Percentiles rank a stretch among this genome's conserved stretches.
phyloP scores from a whole-genome alignment of 2,888 invertebrate genomes.

The Patella ulyssiponensis region DNA sequence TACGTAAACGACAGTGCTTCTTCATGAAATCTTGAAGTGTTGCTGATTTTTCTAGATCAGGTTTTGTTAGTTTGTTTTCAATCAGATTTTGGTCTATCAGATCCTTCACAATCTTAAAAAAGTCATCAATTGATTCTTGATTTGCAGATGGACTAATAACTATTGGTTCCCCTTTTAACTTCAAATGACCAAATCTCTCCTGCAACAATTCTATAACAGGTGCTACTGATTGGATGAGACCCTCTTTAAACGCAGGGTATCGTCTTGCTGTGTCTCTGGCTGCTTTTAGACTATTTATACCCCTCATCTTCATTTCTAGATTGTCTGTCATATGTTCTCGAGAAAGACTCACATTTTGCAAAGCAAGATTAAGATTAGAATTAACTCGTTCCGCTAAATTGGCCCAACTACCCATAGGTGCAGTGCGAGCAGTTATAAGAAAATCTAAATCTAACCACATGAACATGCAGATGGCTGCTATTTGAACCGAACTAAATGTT shows the following conservation, averaged over 20 bases:
- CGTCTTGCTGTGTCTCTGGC: background rate
- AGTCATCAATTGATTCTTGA: background rate
- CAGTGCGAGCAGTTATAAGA: background rate
- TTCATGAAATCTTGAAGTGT: too few species aligned
- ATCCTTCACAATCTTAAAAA: background rate
- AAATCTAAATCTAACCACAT: background rate
- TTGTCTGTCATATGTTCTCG: background rate
- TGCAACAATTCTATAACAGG: background rate
- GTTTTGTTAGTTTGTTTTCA: constrained; percentile 1
- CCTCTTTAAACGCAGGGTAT: background rate
- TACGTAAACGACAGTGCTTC: too few species aligned
- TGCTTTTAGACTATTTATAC: background rate
- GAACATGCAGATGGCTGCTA: background rate
- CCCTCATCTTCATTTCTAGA: background rate
- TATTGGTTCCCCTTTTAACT: background rate
- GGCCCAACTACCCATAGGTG: background rate
- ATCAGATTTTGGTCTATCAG: background rate
- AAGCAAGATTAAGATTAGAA: background rate
- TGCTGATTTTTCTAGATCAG: too few species aligned
- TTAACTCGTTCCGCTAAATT: background rate
- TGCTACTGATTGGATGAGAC: background rate
- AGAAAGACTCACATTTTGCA: background rate
- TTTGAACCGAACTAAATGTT: background rate
- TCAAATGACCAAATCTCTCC: background rate
- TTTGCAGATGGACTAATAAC: background rate